A percentile compares a stretch with the other conserved stretches of the same genome.
Evolutionary conservation across 2,113 vertebrate genomes (phyloP).

Genomic region (Tichodroma muraria): DNA sequence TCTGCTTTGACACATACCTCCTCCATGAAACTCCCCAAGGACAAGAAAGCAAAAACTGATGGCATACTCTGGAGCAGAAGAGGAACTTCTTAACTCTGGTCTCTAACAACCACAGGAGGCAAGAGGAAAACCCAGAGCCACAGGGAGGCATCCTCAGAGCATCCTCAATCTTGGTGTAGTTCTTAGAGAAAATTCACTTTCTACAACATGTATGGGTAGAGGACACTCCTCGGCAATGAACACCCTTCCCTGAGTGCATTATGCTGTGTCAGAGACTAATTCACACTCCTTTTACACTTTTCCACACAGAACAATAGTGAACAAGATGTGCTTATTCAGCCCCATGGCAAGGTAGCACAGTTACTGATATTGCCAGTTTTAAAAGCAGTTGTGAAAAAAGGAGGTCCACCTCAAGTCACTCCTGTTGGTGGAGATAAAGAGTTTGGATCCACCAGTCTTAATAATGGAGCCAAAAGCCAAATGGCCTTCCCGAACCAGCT

Average conservation of each 20-base stretch:
- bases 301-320: not conserved
- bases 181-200: not conserved
- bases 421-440: too few species aligned
- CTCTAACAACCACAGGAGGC: not conserved
- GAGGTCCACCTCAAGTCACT: not conserved
- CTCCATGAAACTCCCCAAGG: not conserved
- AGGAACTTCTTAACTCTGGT: not conserved
- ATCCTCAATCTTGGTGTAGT: not conserved
- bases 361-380: too few species aligned
- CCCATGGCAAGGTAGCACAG: not conserved
- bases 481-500: too few species aligned
- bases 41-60: not conserved
- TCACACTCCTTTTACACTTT: not conserved
- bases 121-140: not conserved
- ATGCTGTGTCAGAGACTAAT: not conserved
- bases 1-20: not conserved
- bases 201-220: not conserved
- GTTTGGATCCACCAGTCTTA: too few species aligned
- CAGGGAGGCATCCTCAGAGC: not conserved
- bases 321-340: not conserved
- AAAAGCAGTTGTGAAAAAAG: not conserved
- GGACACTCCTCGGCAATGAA: not conserved
- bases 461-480: too few species aligned
- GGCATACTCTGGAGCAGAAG: not conserved
- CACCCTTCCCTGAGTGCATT: not conserved